Conservation (phyloP, 2,888 invertebrate genomes). For the Nephrotoma appendiculata region DNA sequence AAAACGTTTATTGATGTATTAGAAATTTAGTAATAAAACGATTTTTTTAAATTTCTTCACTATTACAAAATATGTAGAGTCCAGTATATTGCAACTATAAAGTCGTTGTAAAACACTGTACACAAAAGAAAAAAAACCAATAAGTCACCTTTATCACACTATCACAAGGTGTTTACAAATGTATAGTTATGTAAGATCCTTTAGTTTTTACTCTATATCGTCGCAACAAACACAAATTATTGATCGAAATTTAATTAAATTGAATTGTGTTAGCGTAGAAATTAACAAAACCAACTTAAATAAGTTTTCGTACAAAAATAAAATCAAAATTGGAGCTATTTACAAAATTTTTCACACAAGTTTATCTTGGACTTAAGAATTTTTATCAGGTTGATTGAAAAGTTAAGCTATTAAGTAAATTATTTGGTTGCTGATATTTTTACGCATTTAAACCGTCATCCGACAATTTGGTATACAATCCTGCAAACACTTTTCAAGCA, state of each 20-base stretch:
- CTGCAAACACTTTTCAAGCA: background rate
- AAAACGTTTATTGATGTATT: background rate
- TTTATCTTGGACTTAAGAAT: background rate
- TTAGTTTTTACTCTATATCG: background rate
- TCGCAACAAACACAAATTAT: background rate
- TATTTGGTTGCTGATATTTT: too few relatives aligned
- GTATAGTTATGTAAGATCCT: background rate
- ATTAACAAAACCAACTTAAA: background rate
- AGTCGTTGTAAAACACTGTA: background rate
- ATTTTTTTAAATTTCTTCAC: background rate
- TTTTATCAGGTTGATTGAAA: background rate
- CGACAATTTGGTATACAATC: background rate
- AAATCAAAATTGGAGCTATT: background rate
- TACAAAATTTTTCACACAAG: background rate
- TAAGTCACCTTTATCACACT: background rate
- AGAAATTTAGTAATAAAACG: background rate
- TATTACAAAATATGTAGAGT: background rate
- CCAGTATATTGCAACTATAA: background rate
- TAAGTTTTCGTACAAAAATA: background rate
- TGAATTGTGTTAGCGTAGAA: background rate
- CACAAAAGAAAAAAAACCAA: background rate
- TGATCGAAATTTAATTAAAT: background rate
- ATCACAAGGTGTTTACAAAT: background rate
- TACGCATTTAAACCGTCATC: too few relatives aligned
- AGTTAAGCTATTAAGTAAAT: background rate